These are phyloP conservation scores for Acrossocheilus fasciatus DNA, from an alignment of 2,797 vertebrate species.

Conservation along the genomic window DNA sequence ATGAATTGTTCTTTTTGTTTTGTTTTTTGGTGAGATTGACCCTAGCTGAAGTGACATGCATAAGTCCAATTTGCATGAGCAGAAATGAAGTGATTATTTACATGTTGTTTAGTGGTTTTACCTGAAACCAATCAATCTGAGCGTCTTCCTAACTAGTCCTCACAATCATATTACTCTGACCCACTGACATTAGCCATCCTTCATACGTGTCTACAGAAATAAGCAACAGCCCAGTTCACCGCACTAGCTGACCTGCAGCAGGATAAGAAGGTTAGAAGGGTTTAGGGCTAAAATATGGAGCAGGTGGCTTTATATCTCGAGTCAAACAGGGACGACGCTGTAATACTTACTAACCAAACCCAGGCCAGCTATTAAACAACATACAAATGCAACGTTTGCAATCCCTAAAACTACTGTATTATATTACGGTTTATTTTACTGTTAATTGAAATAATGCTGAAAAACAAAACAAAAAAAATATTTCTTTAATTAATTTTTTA, in stretches of 20 bases:
- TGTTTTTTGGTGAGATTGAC: no score
- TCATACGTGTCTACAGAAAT: neutral
- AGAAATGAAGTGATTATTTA: neutral
- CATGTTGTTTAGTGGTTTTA: conserved; percentile 1
- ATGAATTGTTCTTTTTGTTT: no score
- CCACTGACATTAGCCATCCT: neutral
- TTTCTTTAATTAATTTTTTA: no score
- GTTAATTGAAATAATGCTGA: neutral
- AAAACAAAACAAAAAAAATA: neutral
- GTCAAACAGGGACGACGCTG: conserved; percentile 50
- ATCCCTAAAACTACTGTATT: neutral
- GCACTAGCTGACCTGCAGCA: conserved; percentile 43
- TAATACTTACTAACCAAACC: conserved; percentile 6
- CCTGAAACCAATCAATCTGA: conserved; percentile 19
- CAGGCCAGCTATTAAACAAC: conserved; percentile 1
- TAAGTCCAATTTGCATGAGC: neutral
- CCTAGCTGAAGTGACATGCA: neutral
- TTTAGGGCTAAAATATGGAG: conserved; percentile 44
- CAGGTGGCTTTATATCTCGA: conserved; percentile 63
- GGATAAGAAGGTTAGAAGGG: conserved; percentile 65
- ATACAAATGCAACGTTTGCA: neutral
- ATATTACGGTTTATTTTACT: neutral
- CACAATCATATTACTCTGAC: conserved; percentile 15
- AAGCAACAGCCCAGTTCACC: neutral
- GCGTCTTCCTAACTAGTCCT: neutral